Evolutionary conservation across 2,888 invertebrate genomes (phyloP).

Genomic region (Lycocerus yunnanus): DNA sequence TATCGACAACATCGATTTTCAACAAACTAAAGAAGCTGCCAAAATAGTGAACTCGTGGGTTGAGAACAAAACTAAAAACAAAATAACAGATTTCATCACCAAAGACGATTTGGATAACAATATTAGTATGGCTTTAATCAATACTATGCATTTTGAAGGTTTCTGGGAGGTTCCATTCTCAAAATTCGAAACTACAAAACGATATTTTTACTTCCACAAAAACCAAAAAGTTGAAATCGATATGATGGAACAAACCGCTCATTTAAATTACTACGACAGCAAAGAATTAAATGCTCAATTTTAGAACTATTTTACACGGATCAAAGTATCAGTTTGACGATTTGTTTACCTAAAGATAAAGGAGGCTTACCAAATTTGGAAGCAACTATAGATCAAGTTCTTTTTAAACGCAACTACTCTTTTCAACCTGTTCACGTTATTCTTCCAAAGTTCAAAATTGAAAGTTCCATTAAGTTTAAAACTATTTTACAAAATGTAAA

Average conservation of each 20-base stretch:
- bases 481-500: constrained; percentile 10
- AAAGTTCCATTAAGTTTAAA: constrained; percentile 7
- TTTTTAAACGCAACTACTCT: constrained; percentile 8
- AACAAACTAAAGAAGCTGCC: constrained; percentile 34
- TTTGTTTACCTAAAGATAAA: constrained; percentile 34
- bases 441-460: constrained; percentile 11
- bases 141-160: constrained; percentile 50
- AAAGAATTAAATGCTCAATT: constrained; percentile 39
- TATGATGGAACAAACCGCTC: constrained; percentile 41
- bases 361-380: constrained; percentile 33
- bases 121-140: constrained; percentile 46
- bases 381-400: constrained; percentile 17
- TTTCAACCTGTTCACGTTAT: not conserved
- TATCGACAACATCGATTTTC: constrained; percentile 55
- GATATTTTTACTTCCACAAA: constrained; percentile 38
- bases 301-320: too few relatives aligned
- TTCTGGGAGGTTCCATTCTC: constrained; percentile 39
- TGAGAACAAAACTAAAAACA: constrained; percentile 46
- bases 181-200: constrained; percentile 32
- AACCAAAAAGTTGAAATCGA: constrained; percentile 38
- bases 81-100: constrained; percentile 45
- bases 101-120: constrained; percentile 33
- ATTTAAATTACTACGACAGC: constrained; percentile 43
- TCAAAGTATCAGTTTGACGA: constrained; percentile 33
- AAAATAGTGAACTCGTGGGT: constrained; percentile 50